Evolutionary conservation across 2,888 invertebrate genomes (phyloP).

Genomic region (Drosophila pseudotakahashii): DNA sequence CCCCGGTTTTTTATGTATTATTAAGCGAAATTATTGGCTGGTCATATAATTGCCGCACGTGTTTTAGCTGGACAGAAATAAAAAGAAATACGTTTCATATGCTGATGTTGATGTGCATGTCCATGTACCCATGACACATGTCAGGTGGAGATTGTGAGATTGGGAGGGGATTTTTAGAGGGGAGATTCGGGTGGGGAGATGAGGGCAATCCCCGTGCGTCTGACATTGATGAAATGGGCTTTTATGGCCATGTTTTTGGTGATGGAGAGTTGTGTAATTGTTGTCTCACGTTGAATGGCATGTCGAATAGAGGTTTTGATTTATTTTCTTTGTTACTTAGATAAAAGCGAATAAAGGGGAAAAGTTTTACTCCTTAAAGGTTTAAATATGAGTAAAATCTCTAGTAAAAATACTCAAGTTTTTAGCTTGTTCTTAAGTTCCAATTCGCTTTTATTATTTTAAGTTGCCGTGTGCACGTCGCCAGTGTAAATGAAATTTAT

Average conservation of each 20-base stretch:
- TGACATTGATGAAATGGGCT: conserved; percentile 73
- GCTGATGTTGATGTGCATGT: conserved; percentile 36
- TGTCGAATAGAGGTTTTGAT: conserved; percentile 30
- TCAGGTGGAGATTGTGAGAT: conserved; percentile 15
- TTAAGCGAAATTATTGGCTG: conserved; percentile 61
- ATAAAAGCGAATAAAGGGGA: conserved; percentile 3
- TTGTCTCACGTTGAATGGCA: conserved; percentile 50
- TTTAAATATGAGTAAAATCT: background rate
- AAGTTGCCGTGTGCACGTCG: conserved; percentile 32
- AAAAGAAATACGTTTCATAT: conserved; percentile 35
- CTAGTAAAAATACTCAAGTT: background rate
- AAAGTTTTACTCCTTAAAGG: background rate
- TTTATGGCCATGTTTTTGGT: conserved; percentile 56
- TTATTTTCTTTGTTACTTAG: conserved; percentile 2
- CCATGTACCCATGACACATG: conserved; percentile 45
- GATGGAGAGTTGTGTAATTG: conserved; percentile 58
- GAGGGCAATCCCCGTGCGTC: conserved; percentile 12
- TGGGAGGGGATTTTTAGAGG: background rate
- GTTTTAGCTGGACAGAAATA: conserved; percentile 39
- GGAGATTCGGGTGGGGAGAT: background rate
- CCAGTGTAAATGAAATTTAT: conserved; percentile 61
- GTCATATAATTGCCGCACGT: conserved; percentile 68
- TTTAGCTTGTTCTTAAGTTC: background rate
- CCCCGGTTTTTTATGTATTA: conserved; percentile 46
- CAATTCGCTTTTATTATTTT: conserved; percentile 6